Evolutionary conservation across 2,113 vertebrate genomes (phyloP), one percentile per base, ranked within the genome.

Genomic region (Ramphastos sulfuratus): DNA sequence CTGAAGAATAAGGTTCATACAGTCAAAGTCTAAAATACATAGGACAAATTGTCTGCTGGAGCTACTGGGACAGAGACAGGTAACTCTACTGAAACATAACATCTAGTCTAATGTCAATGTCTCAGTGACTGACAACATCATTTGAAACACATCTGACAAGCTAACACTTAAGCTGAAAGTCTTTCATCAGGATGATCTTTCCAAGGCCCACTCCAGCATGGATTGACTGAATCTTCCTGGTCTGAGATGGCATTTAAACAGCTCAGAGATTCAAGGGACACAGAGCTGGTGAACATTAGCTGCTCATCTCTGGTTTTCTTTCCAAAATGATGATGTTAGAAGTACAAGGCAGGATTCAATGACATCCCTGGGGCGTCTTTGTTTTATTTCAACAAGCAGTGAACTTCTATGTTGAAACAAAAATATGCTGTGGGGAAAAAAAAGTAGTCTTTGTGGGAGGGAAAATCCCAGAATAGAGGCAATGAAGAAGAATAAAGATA

Each of bases 331-430:
- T 58, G 35, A 73, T 81, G 35, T 56, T 85, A 75, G 74, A 87
- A 90, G 78, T 50, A 78, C 1, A 12, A 82, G 58, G 48, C 10
- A 9, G 63, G 44, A 92, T 75, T 83, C 76, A 92, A 65, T 17
- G 77, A 17, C 37, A 79, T 64, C 52, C 82, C 56, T 79, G 72
- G 82, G n/a, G 30, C 2, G 5, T 66, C 82, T 92, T 94, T 81
- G 19, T 35, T 93, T 75, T 87, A 35, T 87, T 93, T 93, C 81
- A 94, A 21, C 78, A 23, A 93, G 27, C 28, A 71, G 54, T 63
- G 39, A 89, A 87, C 54, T 87, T 92, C 75, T 61, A 80, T 15
- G 9, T 16, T 80, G 79, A 92, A 93, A 71, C 14, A 85, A 92
- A 89, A 89, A 67, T 55, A 73, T 12, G 3, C 13, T 72, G 6